A percentile compares a stretch with the other conserved stretches of the same genome.
Evolutionary conservation across 2,888 invertebrate species (phyloP).

Genomic region (Ectemnius cavifrons): DNA sequence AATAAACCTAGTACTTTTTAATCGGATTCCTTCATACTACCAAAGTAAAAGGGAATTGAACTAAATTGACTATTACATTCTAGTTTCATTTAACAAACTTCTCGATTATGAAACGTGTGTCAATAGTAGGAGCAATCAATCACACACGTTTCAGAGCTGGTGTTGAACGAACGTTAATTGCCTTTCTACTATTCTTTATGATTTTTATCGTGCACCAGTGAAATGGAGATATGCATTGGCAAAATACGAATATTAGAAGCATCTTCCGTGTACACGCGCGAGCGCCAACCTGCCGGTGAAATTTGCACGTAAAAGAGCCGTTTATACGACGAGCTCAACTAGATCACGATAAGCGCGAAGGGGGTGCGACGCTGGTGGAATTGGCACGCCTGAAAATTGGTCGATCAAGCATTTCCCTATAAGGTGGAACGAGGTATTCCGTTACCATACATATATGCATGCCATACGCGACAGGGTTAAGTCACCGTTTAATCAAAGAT

Average conservation of each 20-base stretch:
- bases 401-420: conserved; percentile 3
- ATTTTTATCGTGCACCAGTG: neutral
- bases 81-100: no score
- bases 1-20: no score
- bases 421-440: neutral
- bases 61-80: no score
- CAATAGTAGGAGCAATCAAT: no score
- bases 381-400: conserved; percentile 3
- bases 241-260: conserved; percentile 1
- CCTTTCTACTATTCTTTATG: neutral
- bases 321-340: conserved; percentile 1
- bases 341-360: conserved; percentile 7
- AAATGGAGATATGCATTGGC: neutral
- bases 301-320: conserved; percentile 4
- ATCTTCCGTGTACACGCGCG: neutral
- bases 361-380: neutral
- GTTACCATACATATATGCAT: neutral
- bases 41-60: no score
- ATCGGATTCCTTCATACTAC: no score
- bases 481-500: no score
- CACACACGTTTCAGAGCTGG: no score
- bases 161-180: neutral
- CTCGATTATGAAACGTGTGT: no score
- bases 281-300: neutral
- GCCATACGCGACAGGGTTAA: no score